Evolutionary conservation across 2,888 invertebrate genomes (phyloP), one percentile per base, ranked within the genome.

Genomic region (Pediacus dermestoides): DNA sequence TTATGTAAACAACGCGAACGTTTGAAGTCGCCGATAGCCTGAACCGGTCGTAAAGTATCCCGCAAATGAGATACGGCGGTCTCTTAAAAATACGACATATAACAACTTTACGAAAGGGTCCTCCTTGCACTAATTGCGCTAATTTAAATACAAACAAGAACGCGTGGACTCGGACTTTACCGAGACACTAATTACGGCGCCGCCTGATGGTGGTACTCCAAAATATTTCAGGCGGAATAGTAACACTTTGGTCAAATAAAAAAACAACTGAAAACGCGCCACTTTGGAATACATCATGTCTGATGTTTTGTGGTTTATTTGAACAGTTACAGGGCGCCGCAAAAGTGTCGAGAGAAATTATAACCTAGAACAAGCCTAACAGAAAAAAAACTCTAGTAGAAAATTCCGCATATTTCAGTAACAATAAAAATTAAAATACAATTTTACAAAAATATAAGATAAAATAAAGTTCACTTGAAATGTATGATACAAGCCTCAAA

Each of bases 1-100:
- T 78, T 78, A 78, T 78, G 78, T 78, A 78, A 78, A 79, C 78
- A 78, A 74, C 75, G 73, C 71, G 72, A 69, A 61, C 71, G 73
- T 78, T 78, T 78, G 76, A 77, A 75, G 72, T 77, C 63, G 73
- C 73, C 75, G 76, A 57, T 57, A 48, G 52, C 47, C 56, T 52
- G 48, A 57, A 58, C 63, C 61, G 64, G 57, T 64, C 67, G 57
- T 68, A 68, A 68, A 67, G 56, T 61, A 66, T 64, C 62, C 67
- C 66, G 60, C 67, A 68, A 68, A 68, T 56, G 44, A 38, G 42
- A 40, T 46, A 33, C 31, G 23, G 35, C 23, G 39, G 37, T 36
- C 30, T 31, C 27, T 18, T 33, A 15, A 38, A 16, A 35, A 41
- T 33, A 32, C 31, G 13, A 23, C 23, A 30, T 39, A 23, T 31